phyloP scores from a whole-genome alignment of 1,140 invertebrate genomes.

The Maniola jurtina region DNA sequence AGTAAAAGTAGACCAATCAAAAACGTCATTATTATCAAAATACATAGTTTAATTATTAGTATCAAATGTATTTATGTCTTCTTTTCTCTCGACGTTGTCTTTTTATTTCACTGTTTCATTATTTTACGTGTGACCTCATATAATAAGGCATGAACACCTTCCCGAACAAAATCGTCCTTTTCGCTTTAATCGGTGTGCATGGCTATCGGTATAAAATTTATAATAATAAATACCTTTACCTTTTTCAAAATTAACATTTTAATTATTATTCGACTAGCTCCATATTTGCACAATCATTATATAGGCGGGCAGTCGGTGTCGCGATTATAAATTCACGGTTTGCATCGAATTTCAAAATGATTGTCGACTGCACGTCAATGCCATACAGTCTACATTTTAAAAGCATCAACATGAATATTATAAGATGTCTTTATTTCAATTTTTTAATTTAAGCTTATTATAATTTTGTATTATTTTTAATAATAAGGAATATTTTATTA shows the following conservation, averaged over 20 bases:
- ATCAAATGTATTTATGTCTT: constrained; percentile 10
- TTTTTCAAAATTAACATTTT: constrained; percentile 53
- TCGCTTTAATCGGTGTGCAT: constrained; percentile 67
- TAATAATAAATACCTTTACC: constrained; percentile 30
- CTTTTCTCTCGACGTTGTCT: constrained; percentile 49
- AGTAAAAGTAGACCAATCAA: not conserved
- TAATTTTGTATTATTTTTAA: constrained; percentile 4
- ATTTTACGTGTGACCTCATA: constrained; percentile 61
- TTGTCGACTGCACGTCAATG: constrained; percentile 65
- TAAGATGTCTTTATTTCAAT: constrained; percentile 16
- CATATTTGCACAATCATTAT: constrained; percentile 55
- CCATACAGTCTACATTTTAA: constrained; percentile 69
- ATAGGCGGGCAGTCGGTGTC: constrained; percentile 60
- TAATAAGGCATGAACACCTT: constrained; percentile 62
- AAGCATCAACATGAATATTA: constrained; percentile 39
- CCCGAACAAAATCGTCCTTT: constrained; percentile 40
- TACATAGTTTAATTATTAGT: not conserved
- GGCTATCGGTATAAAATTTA: constrained; percentile 58
- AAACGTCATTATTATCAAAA: not conserved
- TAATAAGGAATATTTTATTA: not conserved
- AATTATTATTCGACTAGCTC: constrained; percentile 47
- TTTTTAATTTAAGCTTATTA: constrained; percentile 20
- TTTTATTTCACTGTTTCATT: constrained; percentile 48
- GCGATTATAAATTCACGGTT: constrained; percentile 7
- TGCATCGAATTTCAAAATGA: constrained; percentile 2